Evolutionary conservation across 35 echinoderm and acorn worm genomes (phyloP).

Genomic region (Amphiura filiformis): DNA sequence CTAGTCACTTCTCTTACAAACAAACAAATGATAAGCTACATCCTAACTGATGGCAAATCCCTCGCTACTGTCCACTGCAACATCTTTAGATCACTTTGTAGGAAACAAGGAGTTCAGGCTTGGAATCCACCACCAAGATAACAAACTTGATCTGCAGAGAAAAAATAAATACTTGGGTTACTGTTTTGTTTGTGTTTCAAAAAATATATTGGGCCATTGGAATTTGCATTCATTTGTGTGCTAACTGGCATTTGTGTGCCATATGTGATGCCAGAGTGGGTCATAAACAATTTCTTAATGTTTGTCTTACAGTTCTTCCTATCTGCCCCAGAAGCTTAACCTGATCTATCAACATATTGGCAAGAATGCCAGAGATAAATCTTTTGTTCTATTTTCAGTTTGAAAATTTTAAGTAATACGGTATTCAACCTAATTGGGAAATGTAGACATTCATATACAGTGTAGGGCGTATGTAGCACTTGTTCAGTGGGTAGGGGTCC

Average conservation of each 20-base stretch:
- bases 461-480: too few species aligned
- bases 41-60: background rate
- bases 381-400: too few species aligned
- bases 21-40: constrained; percentile 14
- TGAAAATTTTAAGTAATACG: too few species aligned
- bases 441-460: too few species aligned
- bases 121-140: background rate
- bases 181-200: background rate
- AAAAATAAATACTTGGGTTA: background rate
- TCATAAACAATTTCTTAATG: background rate
- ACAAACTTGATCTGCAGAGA: constrained; percentile 3
- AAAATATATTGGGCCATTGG: background rate
- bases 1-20: constrained; percentile 5
- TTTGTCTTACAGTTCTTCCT: background rate
- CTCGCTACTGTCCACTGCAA: too few species aligned
- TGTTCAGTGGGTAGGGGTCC: too few species aligned
- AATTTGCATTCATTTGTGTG: background rate
- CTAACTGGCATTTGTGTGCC: background rate
- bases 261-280: background rate
- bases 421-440: too few species aligned
- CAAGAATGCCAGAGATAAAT: background rate
- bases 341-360: background rate
- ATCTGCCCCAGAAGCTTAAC: background rate
- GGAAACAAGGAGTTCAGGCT: too few species aligned
- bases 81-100: too few species aligned